Evolutionary conservation across 2,888 invertebrate genomes (phyloP).

Genomic region (Tenthredo distinguenda): DNA sequence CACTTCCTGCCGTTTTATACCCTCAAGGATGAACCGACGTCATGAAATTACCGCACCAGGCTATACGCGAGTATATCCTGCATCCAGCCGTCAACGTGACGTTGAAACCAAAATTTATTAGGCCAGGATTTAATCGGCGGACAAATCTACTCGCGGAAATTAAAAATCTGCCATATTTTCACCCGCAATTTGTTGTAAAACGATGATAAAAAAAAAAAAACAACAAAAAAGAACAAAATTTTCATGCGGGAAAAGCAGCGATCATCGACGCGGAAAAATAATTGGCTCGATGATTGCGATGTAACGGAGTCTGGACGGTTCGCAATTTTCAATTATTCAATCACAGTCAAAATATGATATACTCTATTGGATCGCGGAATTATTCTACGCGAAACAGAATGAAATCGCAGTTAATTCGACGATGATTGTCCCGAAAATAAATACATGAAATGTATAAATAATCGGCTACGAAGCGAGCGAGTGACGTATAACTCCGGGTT

Average conservation of each 20-base stretch:
- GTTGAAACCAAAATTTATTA: neutral
- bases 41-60: neutral
- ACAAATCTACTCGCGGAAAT: neutral
- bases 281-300: conserved; percentile 1
- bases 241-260: neutral
- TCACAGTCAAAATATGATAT: neutral
- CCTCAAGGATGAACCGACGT: neutral
- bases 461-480: no score
- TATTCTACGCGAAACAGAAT: neutral
- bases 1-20: conserved; percentile 6
- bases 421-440: no score
- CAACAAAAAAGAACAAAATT: neutral
- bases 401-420: neutral
- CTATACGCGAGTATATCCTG: neutral
- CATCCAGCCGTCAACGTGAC: neutral
- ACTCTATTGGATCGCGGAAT: neutral
- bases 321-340: conserved; percentile 3
- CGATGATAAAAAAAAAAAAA: neutral
- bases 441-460: no score
- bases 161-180: neutral
- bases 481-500: no score
- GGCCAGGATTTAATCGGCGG: neutral
- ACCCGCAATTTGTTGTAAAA: neutral
- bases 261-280: conserved; percentile 6
- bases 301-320: neutral